A percentile compares a stretch with the other conserved stretches of the same genome.
Evolutionary conservation across 2,888 invertebrate species (phyloP).

Genomic region (Hartigia nigra): DNA sequence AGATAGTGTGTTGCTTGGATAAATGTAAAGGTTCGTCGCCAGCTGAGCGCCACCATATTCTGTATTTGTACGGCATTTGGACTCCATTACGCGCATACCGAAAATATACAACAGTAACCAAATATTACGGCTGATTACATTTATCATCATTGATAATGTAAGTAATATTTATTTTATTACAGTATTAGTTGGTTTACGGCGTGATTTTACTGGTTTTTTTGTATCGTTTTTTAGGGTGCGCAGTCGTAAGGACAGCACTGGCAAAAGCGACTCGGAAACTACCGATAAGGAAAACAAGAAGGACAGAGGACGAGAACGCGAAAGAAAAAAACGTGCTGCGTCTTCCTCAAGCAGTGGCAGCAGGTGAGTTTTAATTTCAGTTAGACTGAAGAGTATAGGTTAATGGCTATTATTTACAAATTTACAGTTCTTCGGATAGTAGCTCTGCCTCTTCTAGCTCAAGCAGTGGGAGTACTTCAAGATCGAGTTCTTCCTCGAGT

Average conservation of each 20-base stretch:
- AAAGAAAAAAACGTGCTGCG: slow-evolving; percentile 77
- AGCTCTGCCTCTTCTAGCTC: slow-evolving; percentile 73
- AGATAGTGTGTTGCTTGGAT: not conserved
- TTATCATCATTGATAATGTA: not conserved
- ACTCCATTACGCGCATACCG: not conserved
- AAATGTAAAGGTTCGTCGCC: not conserved
- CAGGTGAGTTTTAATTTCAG: slow-evolving; percentile 70
- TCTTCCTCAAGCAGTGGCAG: slow-evolving; percentile 85
- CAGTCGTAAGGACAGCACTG: slow-evolving; percentile 72
- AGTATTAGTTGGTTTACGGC: not conserved
- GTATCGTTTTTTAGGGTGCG: slow-evolving; percentile 72
- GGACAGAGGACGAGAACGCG: slow-evolving; percentile 70
- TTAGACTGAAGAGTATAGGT: not conserved
- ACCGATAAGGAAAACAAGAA: slow-evolving; percentile 81
- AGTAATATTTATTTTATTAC: not conserved
- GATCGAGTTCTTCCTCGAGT: slow-evolving; percentile 80
- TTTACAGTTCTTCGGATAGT: slow-evolving; percentile 79
- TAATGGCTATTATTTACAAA: slow-evolving; percentile 8
- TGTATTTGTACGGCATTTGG: not conserved
- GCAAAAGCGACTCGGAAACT: slow-evolving; percentile 71
- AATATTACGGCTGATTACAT: not conserved
- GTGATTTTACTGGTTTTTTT: not conserved
- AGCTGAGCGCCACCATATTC: not conserved
- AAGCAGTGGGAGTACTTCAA: slow-evolving; percentile 67
- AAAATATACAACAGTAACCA: not conserved